Evolutionary conservation across 1,140 invertebrate genomes (phyloP).

Genomic region (Drosophila ananassae): DNA sequence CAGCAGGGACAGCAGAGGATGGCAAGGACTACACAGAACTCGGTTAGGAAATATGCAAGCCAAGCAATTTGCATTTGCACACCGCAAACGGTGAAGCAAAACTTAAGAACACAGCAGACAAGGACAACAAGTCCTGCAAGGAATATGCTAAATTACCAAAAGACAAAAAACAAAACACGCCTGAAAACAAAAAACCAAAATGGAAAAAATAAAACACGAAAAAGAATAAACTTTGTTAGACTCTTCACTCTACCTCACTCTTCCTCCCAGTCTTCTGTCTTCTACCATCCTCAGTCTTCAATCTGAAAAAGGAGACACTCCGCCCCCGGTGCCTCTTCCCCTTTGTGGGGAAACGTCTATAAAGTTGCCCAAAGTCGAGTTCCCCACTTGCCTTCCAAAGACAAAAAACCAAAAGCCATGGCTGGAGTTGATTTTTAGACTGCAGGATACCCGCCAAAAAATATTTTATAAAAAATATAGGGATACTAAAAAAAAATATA

Average conservation of each 20-base stretch:
- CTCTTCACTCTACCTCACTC: background rate
- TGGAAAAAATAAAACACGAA: conserved; percentile 2
- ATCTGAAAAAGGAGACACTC: background rate
- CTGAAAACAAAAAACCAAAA: conserved; percentile 19
- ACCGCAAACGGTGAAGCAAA: conserved; percentile 75
- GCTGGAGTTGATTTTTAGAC: background rate
- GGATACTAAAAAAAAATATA: background rate
- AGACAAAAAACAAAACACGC: conserved; percentile 66
- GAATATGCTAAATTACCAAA: conserved; percentile 81
- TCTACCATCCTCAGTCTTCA: background rate
- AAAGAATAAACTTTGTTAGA: conserved; percentile 48
- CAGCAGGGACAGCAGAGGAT: background rate
- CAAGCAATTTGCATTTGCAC: conserved; percentile 80
- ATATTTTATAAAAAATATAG: background rate
- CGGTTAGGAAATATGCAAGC: conserved; percentile 60
- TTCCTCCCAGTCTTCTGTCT: background rate
- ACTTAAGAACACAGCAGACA: conserved; percentile 66
- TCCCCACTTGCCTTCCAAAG: conserved; percentile 33
- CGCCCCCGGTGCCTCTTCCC: background rate
- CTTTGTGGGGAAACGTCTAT: background rate
- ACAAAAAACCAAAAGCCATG: conserved; percentile 32
- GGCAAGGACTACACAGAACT: background rate
- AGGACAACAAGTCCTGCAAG: conserved; percentile 69
- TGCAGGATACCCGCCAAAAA: background rate
- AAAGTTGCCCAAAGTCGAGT: conserved; percentile 72